phyloP scores from a whole-genome alignment of 35 echinoderm and acorn worm genomes.

The Acanthaster planci region DNA sequence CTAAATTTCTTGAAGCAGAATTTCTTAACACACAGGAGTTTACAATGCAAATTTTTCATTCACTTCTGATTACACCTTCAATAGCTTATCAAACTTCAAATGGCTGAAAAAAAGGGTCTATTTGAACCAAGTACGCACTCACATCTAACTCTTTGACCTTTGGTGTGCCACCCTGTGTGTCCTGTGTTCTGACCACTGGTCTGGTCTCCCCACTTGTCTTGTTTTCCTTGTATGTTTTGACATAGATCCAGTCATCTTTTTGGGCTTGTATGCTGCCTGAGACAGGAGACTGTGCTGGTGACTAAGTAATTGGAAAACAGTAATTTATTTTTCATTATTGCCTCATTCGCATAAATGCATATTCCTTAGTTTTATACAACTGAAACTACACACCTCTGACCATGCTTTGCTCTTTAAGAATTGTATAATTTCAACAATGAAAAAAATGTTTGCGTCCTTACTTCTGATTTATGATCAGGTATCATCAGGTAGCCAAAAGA shows the following conservation, averaged over 20 bases:
- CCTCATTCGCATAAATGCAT: neutral
- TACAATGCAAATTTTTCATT: no score
- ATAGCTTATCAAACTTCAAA: no score
- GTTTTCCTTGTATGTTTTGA: neutral
- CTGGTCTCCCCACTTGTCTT: neutral
- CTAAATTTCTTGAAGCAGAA: neutral
- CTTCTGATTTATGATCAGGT: no score
- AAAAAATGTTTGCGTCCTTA: no score
- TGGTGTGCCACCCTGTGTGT: neutral
- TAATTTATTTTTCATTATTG: neutral
- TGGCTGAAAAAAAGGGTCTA: no score
- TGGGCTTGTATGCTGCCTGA: neutral
- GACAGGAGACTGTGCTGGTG: neutral
- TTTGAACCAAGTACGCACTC: neutral
- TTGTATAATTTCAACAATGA: no score
- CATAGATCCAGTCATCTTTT: slow-evolving; percentile 9
- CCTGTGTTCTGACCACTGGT: slow-evolving; percentile 8
- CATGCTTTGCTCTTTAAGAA: no score
- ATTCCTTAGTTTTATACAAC: no score
- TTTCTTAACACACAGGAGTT: no score
- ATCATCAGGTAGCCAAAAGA: no score
- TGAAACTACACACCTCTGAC: no score
- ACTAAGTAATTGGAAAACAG: neutral
- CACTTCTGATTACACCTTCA: no score
- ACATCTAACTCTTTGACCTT: slow-evolving; percentile 15